Conservation (phyloP, 1,140 invertebrate genomes). For the Bombus fervidus region DNA sequence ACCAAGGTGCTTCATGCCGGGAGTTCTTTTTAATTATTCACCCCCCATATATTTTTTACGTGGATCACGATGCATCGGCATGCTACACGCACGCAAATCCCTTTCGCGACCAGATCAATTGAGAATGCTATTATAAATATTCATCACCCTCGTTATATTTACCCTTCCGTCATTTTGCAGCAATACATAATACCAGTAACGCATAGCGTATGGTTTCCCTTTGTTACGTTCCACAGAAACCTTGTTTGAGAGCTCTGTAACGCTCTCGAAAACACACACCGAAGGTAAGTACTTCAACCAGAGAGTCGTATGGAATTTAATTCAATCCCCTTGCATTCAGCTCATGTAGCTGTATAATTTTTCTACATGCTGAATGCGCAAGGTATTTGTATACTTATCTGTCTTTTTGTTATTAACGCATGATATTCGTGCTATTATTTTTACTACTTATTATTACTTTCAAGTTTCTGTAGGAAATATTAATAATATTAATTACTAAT, state of each 20-base stretch:
- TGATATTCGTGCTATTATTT: neutral
- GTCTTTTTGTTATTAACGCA: neutral
- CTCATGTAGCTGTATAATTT: neutral
- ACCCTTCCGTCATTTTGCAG: conserved; percentile 65
- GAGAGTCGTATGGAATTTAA: conserved; percentile 40
- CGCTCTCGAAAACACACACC: conserved; percentile 40
- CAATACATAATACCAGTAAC: conserved; percentile 48
- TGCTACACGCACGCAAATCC: conserved; percentile 15
- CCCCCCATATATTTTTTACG: conserved; percentile 34
- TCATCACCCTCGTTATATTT: conserved; percentile 71
- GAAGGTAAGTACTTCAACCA: conserved; percentile 40
- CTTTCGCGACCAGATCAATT: conserved; percentile 46
- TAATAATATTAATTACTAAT: neutral
- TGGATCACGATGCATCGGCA: conserved; percentile 52
- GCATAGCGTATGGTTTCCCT: conserved; percentile 49
- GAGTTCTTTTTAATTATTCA: conserved; percentile 57
- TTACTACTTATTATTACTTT: too few relatives aligned
- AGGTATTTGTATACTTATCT: conserved; percentile 9
- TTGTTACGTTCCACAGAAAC: conserved; percentile 45
- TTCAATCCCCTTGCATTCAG: conserved; percentile 29
- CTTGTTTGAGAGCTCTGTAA: conserved; percentile 39
- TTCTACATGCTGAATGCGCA: neutral
- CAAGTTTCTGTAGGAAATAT: too few relatives aligned
- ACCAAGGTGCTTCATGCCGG: neutral
- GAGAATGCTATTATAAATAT: conserved; percentile 67